These are phyloP conservation scores for Delia radicum DNA, from an alignment of 1,140 invertebrate genomes.

Conservation along the genomic window DNA sequence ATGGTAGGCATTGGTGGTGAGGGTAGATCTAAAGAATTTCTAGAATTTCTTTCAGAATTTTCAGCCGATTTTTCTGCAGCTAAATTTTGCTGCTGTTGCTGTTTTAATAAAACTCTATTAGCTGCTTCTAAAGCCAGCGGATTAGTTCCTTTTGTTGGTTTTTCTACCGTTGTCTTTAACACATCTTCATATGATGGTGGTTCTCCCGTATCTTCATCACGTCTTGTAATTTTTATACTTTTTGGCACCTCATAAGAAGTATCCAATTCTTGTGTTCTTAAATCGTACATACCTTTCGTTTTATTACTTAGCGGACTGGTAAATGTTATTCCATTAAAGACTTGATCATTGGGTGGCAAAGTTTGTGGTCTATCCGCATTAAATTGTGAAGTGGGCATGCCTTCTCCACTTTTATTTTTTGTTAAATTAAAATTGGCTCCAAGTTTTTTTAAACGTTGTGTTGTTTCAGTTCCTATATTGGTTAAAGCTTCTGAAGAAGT, in stretches of 20 bases:
- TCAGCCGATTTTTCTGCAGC: neutral
- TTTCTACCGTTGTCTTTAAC: slow-evolving; percentile 27
- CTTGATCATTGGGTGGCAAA: slow-evolving; percentile 45
- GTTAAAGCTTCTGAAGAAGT: slow-evolving; percentile 44
- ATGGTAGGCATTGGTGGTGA: slow-evolving; percentile 44
- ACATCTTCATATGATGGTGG: slow-evolving; percentile 33
- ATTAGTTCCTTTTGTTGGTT: slow-evolving; percentile 27
- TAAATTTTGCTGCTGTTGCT: slow-evolving; percentile 29
- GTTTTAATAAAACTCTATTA: slow-evolving; percentile 34
- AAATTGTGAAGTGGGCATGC: slow-evolving; percentile 17
- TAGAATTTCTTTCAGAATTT: slow-evolving; percentile 10
- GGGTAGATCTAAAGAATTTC: slow-evolving; percentile 30
- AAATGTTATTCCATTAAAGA: slow-evolving; percentile 49
- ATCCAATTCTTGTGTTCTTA: neutral
- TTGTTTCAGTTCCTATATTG: slow-evolving; percentile 42
- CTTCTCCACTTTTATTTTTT: slow-evolving; percentile 28
- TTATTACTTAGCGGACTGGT: slow-evolving; percentile 46
- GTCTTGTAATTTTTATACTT: slow-evolving; percentile 25
- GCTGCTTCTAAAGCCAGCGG: slow-evolving; percentile 40
- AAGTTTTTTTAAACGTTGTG: slow-evolving; percentile 40
- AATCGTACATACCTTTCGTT: slow-evolving; percentile 30
- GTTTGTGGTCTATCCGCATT: slow-evolving; percentile 43
- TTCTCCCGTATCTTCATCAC: slow-evolving; percentile 17
- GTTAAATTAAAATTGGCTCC: slow-evolving; percentile 39
- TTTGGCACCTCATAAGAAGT: slow-evolving; percentile 49